Base-by-base conservation (phyloP, 53 echinoderm and acorn worm genomes). In the Glandiceps talaboti region DNA sequence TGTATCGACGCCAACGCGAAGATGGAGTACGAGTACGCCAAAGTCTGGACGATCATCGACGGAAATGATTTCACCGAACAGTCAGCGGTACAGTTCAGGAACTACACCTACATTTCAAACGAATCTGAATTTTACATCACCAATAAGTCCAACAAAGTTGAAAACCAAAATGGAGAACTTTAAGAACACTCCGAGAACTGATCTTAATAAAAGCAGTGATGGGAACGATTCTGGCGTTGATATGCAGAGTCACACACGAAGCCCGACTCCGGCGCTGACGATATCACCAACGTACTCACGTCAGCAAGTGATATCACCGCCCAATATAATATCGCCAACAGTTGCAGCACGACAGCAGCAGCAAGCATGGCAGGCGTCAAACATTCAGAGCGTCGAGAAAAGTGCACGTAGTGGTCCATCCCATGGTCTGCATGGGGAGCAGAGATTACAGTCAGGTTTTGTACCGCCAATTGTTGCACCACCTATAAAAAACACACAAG, bases 211-310 rank as follows among this genome's bases (percentile, higher is more conserved):
- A 10, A 76, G 94, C 30, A 88, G 88, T 74, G 92, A 95, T 73
- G 89, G 95, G 73, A 88, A 90, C 76, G 95, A 95, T 33, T 92
- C 97, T 27, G 97, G 97, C 10, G 85, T 92, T 28, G 97, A 90
- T 32, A 73, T 88, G 73, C 80, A 87, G 28, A 82, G 83, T 45
- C 64, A 45, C 6, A 45, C 64, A 45, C 6, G 64, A 83, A 83
- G 83, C 14, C 87, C 87, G 1, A 87, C 87, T 45, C 87, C 87
- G 28, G 83, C 83, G 28, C 83, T 83, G n/a, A 87, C 83, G 27
- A 77, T 90, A 31, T 73, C 31, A 75, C 79, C 26, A 75, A 80
- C 28, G 79, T 80, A 1, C 80, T 80, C 28, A 85, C 75, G 32
- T 75, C 82, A 73, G 78, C 87, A 27, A 74, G 79, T 33, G 82